Percentiles rank a stretch among this genome's conserved stretches.
These are phyloP conservation scores for Acanthornis magna DNA, from an alignment of 2,797 vertebrate genomes.

Conservation along the genomic window DNA sequence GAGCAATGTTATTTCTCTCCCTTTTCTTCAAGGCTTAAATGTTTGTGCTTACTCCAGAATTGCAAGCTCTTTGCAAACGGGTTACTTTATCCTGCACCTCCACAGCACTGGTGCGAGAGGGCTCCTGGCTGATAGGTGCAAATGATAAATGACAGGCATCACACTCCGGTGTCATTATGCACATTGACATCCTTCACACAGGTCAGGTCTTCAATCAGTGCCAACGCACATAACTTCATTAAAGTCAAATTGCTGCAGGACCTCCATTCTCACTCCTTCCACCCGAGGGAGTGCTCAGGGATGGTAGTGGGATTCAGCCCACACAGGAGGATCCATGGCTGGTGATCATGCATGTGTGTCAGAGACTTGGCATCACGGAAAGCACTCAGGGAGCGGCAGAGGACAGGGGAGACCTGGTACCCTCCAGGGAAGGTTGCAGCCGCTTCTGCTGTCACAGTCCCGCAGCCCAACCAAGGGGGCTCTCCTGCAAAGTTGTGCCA, in stretches of 20 bases:
- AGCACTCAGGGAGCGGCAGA: background rate
- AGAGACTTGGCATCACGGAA: fast-evolving
- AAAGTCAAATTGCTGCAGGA: background rate
- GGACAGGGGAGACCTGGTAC: background rate
- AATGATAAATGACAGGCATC: slow-evolving; percentile 1
- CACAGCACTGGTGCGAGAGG: fast-evolving
- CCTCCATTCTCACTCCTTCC: background rate
- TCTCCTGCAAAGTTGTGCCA: background rate
- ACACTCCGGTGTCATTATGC: background rate
- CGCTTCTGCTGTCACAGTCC: background rate
- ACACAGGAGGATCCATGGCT: fast-evolving
- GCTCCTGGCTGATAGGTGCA: background rate
- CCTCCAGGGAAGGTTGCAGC: background rate
- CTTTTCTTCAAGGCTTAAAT: background rate
- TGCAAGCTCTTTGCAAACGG: background rate
- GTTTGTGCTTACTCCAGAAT: background rate
- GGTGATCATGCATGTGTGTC: fast-evolving
- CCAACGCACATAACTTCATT: background rate
- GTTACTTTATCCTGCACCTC: background rate
- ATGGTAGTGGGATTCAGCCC: background rate
- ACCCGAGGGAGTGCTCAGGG: background rate
- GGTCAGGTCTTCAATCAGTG: slow-evolving; percentile 9
- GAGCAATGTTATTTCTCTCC: background rate
- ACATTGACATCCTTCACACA: background rate
- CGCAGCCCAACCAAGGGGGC: background rate